Base-by-base conservation (phyloP, 2,888 invertebrate genomes). In the Uloborus plumipes region DNA sequence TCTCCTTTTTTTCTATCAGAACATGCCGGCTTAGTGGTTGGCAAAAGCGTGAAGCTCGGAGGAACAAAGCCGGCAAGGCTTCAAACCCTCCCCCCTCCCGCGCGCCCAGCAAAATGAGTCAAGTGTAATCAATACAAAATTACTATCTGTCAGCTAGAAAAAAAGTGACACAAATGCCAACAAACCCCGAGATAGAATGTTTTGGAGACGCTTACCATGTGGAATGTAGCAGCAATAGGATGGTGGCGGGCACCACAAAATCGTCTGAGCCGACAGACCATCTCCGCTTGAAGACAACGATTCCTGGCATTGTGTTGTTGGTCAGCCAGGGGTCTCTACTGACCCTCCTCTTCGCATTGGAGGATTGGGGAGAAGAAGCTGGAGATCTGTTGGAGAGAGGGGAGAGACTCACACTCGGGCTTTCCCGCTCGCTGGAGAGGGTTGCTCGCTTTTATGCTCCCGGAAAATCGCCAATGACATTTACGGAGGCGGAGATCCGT, bases 261-360 rank as follows among this genome's bases (percentile, higher is more conserved):
- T 95, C 95, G 90, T 95, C 95, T 85, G 94, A 95, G 86, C 95
- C 95, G 86, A 95, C 94, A 88, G 94, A 93, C 95, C 95, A 95
- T 87, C 95, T 92, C 87, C 95, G 91, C 87, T 93, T 91, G 90
- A 95, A 95, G 85, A 94, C 94, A 86, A 95, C 93, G 88, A 95
- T 92, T 86, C 95, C 95, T 86, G 95, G 95, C 95, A 95, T 95
- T 61, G 66, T 62, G 95, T 95, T 61, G 66, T 62, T 67, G 77
- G 73, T 73, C 73, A 73, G 62, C 51, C 62, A 65, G 72, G 61
- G 55, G 70, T 66, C 51, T 51, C 49, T 49, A 62, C 53, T 51
- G 47, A 39, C 18, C 64, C 64, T 49, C 47, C 64, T 64, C 3
- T 47, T 64, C 64, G 16, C 64, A 18, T n/a, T 18, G 26, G 49